phyloP scores from a whole-genome alignment of 1,140 invertebrate species.

The Megathymus violae region DNA sequence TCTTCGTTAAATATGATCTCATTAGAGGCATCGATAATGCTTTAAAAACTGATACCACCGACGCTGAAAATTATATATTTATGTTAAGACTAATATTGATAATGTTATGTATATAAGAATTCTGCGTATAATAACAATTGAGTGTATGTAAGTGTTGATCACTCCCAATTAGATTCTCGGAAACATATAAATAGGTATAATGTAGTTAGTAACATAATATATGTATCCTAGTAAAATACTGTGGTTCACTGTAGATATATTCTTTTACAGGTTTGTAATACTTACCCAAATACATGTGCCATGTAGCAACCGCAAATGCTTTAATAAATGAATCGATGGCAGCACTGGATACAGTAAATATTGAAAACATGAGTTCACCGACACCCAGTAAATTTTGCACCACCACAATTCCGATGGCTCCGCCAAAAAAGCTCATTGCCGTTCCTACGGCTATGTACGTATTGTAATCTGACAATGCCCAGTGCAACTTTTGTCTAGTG shows the following conservation, averaged over 20 bases:
- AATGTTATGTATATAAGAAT: too few relatives aligned
- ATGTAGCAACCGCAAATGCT: conserved; percentile 83
- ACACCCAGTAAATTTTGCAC: conserved; percentile 79
- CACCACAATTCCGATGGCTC: conserved; percentile 80
- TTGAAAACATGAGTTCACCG: conserved; percentile 72
- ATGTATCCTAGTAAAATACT: too few relatives aligned
- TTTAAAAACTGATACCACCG: conserved; percentile 82
- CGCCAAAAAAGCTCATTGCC: conserved; percentile 76
- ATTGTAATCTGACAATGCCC: conserved; percentile 86
- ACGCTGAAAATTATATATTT: conserved; percentile 57
- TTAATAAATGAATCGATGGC: conserved; percentile 75
- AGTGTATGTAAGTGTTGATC: too few relatives aligned
- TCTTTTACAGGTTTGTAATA: conserved; percentile 9
- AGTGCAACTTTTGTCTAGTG: conserved; percentile 86
- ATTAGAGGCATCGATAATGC: conserved; percentile 85
- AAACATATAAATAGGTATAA: too few relatives aligned
- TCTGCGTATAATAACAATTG: too few relatives aligned
- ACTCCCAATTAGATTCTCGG: too few relatives aligned
- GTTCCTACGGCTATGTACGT: conserved; percentile 77
- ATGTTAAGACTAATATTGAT: too few relatives aligned
- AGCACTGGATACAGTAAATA: conserved; percentile 64
- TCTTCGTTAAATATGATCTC: conserved; percentile 87
- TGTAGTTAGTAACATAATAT: too few relatives aligned
- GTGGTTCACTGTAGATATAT: too few relatives aligned
- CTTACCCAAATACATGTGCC: conserved; percentile 87